A percentile compares a stretch with the other conserved stretches of the same genome.
Conservation (phyloP, 53 echinoderm and acorn worm genomes). For the Astropecten irregularis region DNA sequence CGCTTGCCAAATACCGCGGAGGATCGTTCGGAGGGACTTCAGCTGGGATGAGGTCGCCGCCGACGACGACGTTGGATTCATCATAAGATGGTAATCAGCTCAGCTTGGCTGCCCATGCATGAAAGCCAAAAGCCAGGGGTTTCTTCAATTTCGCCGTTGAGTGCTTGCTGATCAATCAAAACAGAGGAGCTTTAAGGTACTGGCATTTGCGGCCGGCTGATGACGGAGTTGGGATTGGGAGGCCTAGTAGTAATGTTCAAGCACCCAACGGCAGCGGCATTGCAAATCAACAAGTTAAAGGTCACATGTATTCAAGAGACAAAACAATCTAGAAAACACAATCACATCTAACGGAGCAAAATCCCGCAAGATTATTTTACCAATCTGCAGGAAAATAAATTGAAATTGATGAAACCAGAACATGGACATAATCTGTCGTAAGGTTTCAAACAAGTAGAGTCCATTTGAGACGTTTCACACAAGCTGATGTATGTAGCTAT, state of each 20-base stretch:
- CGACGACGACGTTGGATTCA: constrained; percentile 14
- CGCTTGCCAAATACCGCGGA: constrained; percentile 25
- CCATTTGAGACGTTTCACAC: too few species aligned
- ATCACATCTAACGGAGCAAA: too few species aligned
- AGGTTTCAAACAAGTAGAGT: too few species aligned
- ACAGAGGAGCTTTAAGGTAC: neutral
- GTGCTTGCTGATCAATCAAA: constrained; percentile 40
- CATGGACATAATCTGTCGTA: too few species aligned
- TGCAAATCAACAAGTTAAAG: neutral
- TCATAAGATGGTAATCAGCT: constrained; percentile 45
- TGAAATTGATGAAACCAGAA: too few species aligned
- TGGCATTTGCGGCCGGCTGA: neutral
- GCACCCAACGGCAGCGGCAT: too few species aligned
- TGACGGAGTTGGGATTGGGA: neutral
- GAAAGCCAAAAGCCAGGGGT: neutral
- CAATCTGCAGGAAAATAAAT: too few species aligned
- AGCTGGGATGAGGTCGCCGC: neutral
- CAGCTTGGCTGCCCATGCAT: constrained; percentile 42
- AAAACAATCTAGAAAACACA: neutral
- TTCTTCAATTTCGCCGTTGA: constrained; percentile 21
- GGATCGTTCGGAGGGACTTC: constrained; percentile 5
- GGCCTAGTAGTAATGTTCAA: too few species aligned
- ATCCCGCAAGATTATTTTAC: too few species aligned
- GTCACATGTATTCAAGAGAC: neutral
- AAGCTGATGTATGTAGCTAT: too few species aligned